Base-by-base conservation (phyloP, 2,888 invertebrate species). In the Esperia sulphurella region DNA sequence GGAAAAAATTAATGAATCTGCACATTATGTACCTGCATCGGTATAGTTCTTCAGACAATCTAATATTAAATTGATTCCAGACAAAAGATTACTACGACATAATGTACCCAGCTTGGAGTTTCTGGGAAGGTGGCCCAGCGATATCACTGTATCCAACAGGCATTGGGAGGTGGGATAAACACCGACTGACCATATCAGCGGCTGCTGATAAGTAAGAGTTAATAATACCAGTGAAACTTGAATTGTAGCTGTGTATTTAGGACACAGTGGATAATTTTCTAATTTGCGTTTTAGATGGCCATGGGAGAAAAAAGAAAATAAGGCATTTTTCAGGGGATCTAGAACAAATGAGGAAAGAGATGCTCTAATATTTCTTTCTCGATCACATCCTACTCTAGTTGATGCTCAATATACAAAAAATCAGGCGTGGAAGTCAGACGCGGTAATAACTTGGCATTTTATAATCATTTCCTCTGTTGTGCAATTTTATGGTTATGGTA, bases 61-160 rank as follows among this genome's bases (percentile, higher is more conserved):
- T 21, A 21, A 21, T 21, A 3, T 21, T 3, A 21, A 21, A 21
- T 40, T 10, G 14, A 14, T 46, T 77, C 40, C 71, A 90, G 94
- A 94, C 95, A 0, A 69, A 77, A 39, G 94, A 96, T 33, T 96
- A 96, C 80, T 91, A 91, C 76, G 99, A 99, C 73, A 97, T 99
- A 53, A 95, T 96, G 93, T 96, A 96, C 76, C 98, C 98, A 0
- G 96, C 98, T 0, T 99, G 98, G 98, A 94, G 97, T 38, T 99
- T 99, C 81, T 98, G 98, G 98, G 97, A 97, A 83, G 98, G 98
- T 28, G 99, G 99, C 0, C 99, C 99, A 10, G 98, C 98, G 0
- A 98, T 98, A 61, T 93, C 95, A 35, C 85, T 98, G 8, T 98
- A 98, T 84, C 98, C 98, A 0, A 94, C 93, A 46, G 98, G 98